phyloP scores from a whole-genome alignment of 2,113 vertebrate species.

The Labrus mixtus region DNA sequence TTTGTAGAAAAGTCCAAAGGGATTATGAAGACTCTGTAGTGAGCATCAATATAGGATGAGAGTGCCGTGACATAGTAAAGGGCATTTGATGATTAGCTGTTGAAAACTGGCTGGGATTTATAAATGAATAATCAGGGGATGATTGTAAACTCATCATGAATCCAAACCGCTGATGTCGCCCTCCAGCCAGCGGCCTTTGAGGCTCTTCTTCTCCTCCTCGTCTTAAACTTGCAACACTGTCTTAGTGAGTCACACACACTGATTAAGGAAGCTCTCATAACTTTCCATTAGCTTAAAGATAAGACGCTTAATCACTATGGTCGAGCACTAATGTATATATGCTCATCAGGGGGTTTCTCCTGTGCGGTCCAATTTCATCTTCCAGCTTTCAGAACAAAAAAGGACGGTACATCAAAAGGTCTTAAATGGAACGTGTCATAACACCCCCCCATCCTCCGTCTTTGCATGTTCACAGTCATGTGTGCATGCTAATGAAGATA shows the following conservation, averaged over 20 bases:
- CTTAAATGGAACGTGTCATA: slow-evolving; percentile 60
- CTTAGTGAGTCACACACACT: not conserved
- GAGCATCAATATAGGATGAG: no score
- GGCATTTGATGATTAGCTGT: no score
- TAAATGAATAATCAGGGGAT: not conserved
- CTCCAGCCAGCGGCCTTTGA: not conserved
- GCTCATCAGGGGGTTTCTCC: slow-evolving; percentile 47
- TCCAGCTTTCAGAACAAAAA: not conserved
- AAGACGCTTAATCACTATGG: slow-evolving; percentile 43
- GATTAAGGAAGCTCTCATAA: slow-evolving; percentile 19
- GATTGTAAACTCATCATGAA: not conserved
- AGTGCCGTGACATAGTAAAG: no score
- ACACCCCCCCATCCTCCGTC: slow-evolving; percentile 31
- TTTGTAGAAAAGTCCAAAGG: no score
- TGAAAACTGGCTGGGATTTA: no score
- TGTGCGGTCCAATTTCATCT: slow-evolving; percentile 27
- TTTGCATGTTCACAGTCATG: slow-evolving; percentile 53
- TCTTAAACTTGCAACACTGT: slow-evolving; percentile 5
- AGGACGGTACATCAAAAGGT: slow-evolving; percentile 35
- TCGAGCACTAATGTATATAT: slow-evolving; percentile 36
- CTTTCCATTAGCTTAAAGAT: slow-evolving; percentile 16
- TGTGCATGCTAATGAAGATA: slow-evolving; percentile 72
- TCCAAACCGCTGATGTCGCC: not conserved
- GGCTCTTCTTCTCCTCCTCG: not conserved
- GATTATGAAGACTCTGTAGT: no score